Base-by-base conservation (phyloP, 2,797 vertebrate species). In the Leptodactylus fallax region DNA sequence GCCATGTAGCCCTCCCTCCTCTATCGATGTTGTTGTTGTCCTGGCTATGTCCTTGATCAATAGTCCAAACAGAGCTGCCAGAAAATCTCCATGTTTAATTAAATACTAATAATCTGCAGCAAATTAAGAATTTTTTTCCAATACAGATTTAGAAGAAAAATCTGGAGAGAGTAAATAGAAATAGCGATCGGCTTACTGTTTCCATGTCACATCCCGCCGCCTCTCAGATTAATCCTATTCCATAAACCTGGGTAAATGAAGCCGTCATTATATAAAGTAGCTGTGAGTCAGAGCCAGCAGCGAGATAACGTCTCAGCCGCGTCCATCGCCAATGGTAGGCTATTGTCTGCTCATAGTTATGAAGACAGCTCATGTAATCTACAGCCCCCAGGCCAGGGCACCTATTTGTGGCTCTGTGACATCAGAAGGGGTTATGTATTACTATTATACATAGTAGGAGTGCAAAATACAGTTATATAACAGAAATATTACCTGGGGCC, bases 181-280 rank as follows among this genome's bases (percentile, higher is more conserved):
- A 27, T 27, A 65, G 65, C 21, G 49, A 27, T 69, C 23, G 51
- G 81, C 63, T 71, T 83, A 56, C 6, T 72, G 67, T 58, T 83
- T 47, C 67, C 67, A 74, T 21, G 7, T 56, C 81, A 69, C 80
- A 67, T 51, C 45, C 10, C 49, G 1, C 65, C 6, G 53, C 10
- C 51, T 12, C 53, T n/a, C 19, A 19, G 53, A 45, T 72, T 71
- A 72, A 47, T 84, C 82, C 53, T 16, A 21, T 71, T 72, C 55
- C 23, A 84, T 45, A 55, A 74, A 36, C 7, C 6, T 4, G 1
- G 23, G 69, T 47, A 72, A 60, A 36, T 84, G 69, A 71, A 86
- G 7, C 51, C 60, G 19, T 72, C 79, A 63, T 87, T 87, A 81
- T 47, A 87, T 81, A 87, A 87, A 49, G 69, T 55, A 25, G 74